These are phyloP conservation scores for Cryptotermes secundus DNA, from an alignment of 1,140 invertebrate genomes.

Conservation along the genomic window DNA sequence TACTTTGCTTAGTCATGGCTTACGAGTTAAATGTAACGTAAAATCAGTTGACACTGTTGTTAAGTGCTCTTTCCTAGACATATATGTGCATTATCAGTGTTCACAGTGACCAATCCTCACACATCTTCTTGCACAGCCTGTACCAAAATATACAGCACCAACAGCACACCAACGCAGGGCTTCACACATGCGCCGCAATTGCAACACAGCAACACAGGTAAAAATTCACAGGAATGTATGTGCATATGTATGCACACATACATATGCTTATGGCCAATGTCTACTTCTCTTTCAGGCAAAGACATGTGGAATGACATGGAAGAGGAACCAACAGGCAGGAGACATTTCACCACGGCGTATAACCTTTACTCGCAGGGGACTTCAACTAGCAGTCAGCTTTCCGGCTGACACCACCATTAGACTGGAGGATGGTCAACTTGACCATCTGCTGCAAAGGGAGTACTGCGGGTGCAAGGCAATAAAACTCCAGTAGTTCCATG, in stretches of 20 bases:
- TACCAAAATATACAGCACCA: not conserved
- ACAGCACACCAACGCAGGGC: no score
- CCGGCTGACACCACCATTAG: slow-evolving; percentile 44
- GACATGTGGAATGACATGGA: not conserved
- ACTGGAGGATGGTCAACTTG: slow-evolving; percentile 40
- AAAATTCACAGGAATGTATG: not conserved
- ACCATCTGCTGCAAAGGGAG: slow-evolving; percentile 28
- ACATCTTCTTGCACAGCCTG: no score
- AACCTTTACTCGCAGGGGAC: slow-evolving; percentile 42
- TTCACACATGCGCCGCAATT: not conserved
- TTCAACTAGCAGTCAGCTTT: slow-evolving; percentile 46
- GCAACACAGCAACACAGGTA: not conserved
- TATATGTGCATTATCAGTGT: no score
- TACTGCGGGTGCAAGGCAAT: slow-evolving; percentile 29
- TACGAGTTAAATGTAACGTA: no score
- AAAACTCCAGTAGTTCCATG: slow-evolving; percentile 11
- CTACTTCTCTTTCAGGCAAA: not conserved
- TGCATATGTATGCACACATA: not conserved
- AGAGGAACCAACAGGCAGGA: not conserved
- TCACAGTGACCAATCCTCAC: no score
- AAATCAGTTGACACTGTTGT: no score
- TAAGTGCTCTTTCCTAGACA: no score
- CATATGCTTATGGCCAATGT: not conserved
- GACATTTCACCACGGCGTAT: slow-evolving; percentile 39
- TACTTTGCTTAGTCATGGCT: no score